A percentile compares a stretch with the other conserved stretches of the same genome.
These are phyloP conservation scores for Herpetotheres cachinnans DNA, from an alignment of 2,113 vertebrate genomes.

Conservation along the genomic window DNA sequence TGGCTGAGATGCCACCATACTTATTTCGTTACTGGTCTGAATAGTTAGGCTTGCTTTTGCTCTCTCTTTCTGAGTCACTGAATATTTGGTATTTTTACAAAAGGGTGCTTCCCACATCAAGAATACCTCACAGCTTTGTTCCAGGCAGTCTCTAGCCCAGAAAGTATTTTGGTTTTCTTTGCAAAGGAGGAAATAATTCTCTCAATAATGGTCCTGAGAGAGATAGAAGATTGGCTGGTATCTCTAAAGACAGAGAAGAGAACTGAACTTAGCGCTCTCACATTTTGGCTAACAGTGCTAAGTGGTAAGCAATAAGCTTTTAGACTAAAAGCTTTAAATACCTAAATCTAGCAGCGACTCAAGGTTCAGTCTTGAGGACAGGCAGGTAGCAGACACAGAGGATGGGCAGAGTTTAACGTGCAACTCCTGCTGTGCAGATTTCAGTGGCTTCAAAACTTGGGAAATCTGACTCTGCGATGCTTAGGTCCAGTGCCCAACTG, in stretches of 20 bases:
- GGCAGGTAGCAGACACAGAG: not conserved
- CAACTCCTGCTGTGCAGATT: not conserved
- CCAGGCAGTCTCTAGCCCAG: not conserved
- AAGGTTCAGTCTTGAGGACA: not conserved
- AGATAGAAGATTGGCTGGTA: not conserved
- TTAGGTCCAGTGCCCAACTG: not conserved
- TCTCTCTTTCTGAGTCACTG: slow-evolving; percentile 42
- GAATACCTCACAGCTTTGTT: slow-evolving; percentile 49
- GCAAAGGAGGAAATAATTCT: not conserved
- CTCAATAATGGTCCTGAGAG: not conserved
- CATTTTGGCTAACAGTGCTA: not conserved
- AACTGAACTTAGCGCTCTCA: not conserved
- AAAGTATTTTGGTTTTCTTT: not conserved
- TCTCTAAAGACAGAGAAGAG: not conserved
- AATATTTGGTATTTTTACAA: slow-evolving; percentile 28
- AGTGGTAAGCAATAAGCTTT: not conserved
- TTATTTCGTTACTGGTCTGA: slow-evolving; percentile 6
- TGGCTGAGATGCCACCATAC: not conserved
- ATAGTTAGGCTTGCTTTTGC: slow-evolving; percentile 12
- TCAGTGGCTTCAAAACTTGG: not conserved
- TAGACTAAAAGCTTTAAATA: not conserved
- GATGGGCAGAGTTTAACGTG: not conserved
- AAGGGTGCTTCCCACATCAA: slow-evolving; percentile 55
- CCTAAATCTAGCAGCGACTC: not conserved
- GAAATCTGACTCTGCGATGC: not conserved